Evolutionary conservation across 2,888 invertebrate species (phyloP), one percentile per base, ranked within the genome.

Genomic region (Hydriomena furcata): DNA sequence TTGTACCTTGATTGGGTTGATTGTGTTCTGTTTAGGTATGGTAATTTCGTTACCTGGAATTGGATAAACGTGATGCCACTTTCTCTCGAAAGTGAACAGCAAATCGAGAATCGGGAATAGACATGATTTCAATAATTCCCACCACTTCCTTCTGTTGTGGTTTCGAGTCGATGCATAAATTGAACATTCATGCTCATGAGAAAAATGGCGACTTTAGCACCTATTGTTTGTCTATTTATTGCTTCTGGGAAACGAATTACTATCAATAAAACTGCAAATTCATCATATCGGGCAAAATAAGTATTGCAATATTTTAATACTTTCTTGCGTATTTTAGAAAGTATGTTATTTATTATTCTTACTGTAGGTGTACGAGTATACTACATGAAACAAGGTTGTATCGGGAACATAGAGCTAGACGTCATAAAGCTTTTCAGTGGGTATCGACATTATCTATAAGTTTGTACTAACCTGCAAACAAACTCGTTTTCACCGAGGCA

Each of bases 401-500:
- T 49, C 49, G 44, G 37, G 34, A 55, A 47, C 44, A 47, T 45
- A 34, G 6, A 52, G 36, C n/a, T 43, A 38, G 46, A 45, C 49
- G 48, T 48, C 49, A 51, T 53, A 55, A 57, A 55, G 48, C 46
- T 47, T 48, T 52, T 52, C 45, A 52, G 41, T 17, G 46, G 46
- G 37, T 32, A 25, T 50, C 20, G 48, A 49, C 48, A 41, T 34
- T 56, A 56, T 55, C 50, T 49, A 32, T 41, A 48, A 40, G 44
- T 20, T 40, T 43, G 45, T 43, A 52, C 94, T 93, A 87, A 97
- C 97, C 97, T 95, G 94, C 98, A 98, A 66, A 95, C 94, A 90
- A 97, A 98, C 82, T 97, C 97, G 68, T 94, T 94, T 88, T 98
- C 97, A 65, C 96, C 95, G 54, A 98, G 92, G 84, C 97, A 98